Percentiles rank a stretch among this genome's conserved stretches.
These are phyloP conservation scores for Macquaria australasica DNA, from an alignment of 2,113 vertebrate genomes.

Conservation along the genomic window DNA sequence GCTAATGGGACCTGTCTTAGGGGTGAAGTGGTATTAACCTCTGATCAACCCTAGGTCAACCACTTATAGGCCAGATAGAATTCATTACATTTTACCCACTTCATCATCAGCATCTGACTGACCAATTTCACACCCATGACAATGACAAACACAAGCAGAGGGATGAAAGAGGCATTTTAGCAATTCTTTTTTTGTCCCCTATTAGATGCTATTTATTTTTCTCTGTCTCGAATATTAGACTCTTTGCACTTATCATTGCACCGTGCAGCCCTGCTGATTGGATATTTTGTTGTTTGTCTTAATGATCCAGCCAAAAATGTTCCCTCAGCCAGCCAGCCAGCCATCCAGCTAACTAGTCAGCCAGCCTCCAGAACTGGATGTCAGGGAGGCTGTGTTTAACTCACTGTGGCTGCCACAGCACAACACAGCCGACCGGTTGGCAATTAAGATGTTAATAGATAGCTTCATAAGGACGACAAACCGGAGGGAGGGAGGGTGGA, in stretches of 20 bases:
- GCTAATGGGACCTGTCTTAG: constrained; percentile 81
- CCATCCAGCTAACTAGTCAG: constrained; percentile 19
- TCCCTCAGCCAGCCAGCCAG: constrained; percentile 26
- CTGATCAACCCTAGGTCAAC: constrained; percentile 80
- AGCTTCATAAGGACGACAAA: constrained; percentile 73
- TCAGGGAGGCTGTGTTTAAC: constrained; percentile 57
- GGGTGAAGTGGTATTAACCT: constrained; percentile 82
- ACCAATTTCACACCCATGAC: constrained; percentile 79
- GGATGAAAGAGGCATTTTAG: constrained; percentile 35
- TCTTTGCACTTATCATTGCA: constrained; percentile 8
- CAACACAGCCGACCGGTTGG: constrained; percentile 64
- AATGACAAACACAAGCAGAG: constrained; percentile 62
- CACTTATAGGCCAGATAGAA: constrained; percentile 77
- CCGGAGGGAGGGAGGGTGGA: constrained; percentile 30
- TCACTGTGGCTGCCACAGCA: constrained; percentile 58
- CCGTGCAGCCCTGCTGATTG: constrained; percentile 15
- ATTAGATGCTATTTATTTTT: constrained; percentile 7
- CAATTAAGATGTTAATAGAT: constrained; percentile 80
- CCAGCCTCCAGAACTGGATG: constrained; percentile 33
- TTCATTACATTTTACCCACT: constrained; percentile 81
- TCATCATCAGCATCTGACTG: constrained; percentile 80
- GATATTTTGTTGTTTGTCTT: constrained; percentile 55
- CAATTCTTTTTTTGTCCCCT: background rate
- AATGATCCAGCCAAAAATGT: constrained; percentile 28
- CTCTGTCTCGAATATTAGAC: constrained; percentile 3